phyloP scores from a whole-genome alignment of 2,113 vertebrate species.

The Chrysochloris asiatica region DNA sequence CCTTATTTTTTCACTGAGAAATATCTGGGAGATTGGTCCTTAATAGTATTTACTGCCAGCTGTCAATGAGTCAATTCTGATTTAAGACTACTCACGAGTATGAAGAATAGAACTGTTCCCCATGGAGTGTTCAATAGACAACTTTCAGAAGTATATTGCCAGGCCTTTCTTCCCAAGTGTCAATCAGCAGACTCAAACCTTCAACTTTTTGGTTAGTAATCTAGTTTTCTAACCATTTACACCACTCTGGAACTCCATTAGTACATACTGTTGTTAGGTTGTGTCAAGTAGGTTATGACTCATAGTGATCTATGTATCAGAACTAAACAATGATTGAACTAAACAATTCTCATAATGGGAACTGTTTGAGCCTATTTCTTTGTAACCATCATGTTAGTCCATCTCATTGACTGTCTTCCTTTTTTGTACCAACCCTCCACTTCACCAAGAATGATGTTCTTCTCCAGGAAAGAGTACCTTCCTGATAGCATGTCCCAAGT shows the following conservation, averaged over 20 bases:
- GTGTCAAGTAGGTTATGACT: no score
- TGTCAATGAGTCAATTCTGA: not conserved
- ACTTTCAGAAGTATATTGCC: not conserved
- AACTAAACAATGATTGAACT: no score
- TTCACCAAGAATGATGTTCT: not conserved
- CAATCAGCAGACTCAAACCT: not conserved
- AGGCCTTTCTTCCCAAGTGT: not conserved
- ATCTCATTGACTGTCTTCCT: no score
- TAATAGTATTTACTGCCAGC: not conserved
- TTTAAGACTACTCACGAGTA: not conserved
- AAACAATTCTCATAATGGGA: no score
- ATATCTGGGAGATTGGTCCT: not conserved
- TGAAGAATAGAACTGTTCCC: not conserved
- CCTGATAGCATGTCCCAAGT: not conserved
- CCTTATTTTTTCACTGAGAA: not conserved
- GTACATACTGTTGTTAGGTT: no score
- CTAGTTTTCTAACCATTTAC: not conserved
- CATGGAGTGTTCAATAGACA: not conserved
- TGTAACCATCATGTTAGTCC: no score
- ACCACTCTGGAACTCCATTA: not conserved
- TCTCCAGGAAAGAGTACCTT: no score
- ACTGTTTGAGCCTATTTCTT: no score
- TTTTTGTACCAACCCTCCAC: no score
- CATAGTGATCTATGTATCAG: no score
- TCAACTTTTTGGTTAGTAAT: not conserved